These are phyloP conservation scores for Pristis pectinata DNA, from an alignment of 2,797 vertebrate species.

Conservation along the genomic window DNA sequence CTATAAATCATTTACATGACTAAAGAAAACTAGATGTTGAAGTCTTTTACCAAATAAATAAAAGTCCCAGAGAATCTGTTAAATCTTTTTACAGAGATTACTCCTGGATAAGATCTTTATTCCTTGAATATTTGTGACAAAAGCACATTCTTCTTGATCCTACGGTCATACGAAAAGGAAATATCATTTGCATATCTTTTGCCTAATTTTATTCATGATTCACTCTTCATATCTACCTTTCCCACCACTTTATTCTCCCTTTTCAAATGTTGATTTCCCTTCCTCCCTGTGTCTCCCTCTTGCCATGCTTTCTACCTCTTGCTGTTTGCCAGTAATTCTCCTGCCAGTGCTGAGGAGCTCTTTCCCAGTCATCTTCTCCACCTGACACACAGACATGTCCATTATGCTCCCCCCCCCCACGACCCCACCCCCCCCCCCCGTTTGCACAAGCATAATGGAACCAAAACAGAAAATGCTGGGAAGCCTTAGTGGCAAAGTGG, in stretches of 20 bases:
- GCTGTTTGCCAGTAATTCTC: not conserved
- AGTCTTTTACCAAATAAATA: conserved; percentile 18
- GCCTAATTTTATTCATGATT: not conserved
- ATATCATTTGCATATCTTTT: not conserved
- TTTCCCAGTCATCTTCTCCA: not conserved
- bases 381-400: not conserved
- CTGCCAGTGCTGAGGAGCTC: not conserved
- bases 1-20: conserved; percentile 29
- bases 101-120: conserved; percentile 21
- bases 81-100: conserved; percentile 1
- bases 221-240: not conserved
- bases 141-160: not conserved
- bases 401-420: too few relatives aligned
- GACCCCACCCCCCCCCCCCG: too few relatives aligned
- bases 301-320: not conserved
- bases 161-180: not conserved
- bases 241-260: not conserved
- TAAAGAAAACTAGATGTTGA: conserved; percentile 10
- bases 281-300: not conserved
- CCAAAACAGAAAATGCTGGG: not conserved
- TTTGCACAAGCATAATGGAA: not conserved
- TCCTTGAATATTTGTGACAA: not conserved
- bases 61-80: not conserved
- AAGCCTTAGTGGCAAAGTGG: too few relatives aligned
- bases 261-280: not conserved